phyloP scores from a whole-genome alignment of 2,113 vertebrate species.

The Triplophysa dalaica region DNA sequence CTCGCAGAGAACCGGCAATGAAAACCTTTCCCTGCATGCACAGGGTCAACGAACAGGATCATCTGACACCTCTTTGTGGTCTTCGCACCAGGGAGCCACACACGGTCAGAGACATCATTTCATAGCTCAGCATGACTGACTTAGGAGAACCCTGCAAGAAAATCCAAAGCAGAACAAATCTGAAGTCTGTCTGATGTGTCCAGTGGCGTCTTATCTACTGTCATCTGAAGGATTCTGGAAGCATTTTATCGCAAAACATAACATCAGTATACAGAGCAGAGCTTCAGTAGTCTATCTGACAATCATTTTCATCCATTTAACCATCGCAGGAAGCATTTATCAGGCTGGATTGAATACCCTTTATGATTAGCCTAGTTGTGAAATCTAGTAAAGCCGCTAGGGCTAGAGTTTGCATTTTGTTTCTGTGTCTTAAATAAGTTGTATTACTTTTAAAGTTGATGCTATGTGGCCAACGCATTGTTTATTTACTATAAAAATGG shows the following conservation, averaged over 20 bases:
- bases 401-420: no score
- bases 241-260: not conserved
- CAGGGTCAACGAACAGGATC: conserved; percentile 45
- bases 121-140: conserved; percentile 54
- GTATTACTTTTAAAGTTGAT: no score
- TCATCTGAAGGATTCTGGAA: conserved; percentile 6
- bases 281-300: not conserved
- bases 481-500: no score
- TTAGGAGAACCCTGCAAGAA: conserved; percentile 33
- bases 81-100: conserved; percentile 48
- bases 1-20: conserved; percentile 32
- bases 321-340: not conserved
- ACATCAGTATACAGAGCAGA: not conserved
- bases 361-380: no score
- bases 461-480: no score
- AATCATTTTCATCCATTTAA: not conserved
- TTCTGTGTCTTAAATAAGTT: no score
- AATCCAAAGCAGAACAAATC: conserved; percentile 47
- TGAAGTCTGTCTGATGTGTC: conserved; percentile 29
- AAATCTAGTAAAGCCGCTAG: no score
- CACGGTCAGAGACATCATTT: conserved; percentile 55
- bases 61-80: conserved; percentile 48
- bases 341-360: not conserved
- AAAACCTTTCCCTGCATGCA: conserved; percentile 53
- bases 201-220: conserved; percentile 11